Evolutionary conservation across 2,888 invertebrate genomes (phyloP).

Genomic region (Punctoribates punctum): DNA sequence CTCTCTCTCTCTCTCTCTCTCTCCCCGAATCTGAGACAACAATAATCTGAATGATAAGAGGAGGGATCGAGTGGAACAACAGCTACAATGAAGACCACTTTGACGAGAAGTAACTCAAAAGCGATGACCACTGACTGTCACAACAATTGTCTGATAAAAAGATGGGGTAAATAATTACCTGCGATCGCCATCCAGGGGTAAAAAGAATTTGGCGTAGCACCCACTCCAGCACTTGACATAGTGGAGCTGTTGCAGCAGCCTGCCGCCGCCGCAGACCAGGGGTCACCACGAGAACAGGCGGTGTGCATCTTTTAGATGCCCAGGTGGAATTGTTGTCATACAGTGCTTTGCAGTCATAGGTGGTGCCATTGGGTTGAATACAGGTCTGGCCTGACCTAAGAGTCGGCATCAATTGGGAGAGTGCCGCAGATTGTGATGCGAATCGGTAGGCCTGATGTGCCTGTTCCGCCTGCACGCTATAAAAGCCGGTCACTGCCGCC

Average conservation of each 20-base stretch:
- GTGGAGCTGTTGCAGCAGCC: slow-evolving; percentile 52
- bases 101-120: too few relatives aligned
- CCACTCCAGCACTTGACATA: slow-evolving; percentile 59
- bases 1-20: background rate
- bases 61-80: slow-evolving; percentile 2
- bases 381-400: slow-evolving; percentile 74
- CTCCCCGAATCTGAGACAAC: slow-evolving; percentile 2
- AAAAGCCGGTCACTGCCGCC: slow-evolving; percentile 64
- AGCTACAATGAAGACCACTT: slow-evolving; percentile 10
- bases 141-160: background rate
- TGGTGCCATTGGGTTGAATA: slow-evolving; percentile 50
- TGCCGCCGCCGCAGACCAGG: slow-evolving; percentile 64
- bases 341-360: slow-evolving; percentile 47
- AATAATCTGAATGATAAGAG: slow-evolving; percentile 25
- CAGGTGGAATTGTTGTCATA: slow-evolving; percentile 45
- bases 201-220: slow-evolving; percentile 87
- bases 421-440: slow-evolving; percentile 37
- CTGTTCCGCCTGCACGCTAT: slow-evolving; percentile 71
- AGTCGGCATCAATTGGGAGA: slow-evolving; percentile 53
- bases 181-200: slow-evolving; percentile 99
- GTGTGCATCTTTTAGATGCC: too few relatives aligned
- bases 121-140: too few relatives aligned
- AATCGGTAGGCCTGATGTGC: slow-evolving; percentile 42
- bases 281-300: slow-evolving; percentile 45
- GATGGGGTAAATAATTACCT: slow-evolving; percentile 65